These are phyloP conservation scores for Bombyx huttoni DNA, from an alignment of 2,888 invertebrate species.

Conservation along the genomic window DNA sequence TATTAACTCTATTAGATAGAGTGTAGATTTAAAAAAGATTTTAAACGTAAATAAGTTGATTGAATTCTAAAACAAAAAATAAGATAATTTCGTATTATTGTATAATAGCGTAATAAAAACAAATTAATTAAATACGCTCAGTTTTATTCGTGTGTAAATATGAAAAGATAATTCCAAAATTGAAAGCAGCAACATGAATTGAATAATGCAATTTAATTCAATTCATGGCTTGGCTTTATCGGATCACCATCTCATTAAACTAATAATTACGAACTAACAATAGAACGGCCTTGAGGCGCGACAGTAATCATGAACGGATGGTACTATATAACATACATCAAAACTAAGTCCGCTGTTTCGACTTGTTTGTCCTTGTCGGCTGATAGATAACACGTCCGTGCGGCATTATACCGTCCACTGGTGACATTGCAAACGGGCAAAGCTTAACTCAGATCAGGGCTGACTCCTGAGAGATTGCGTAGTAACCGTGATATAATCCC, in stretches of 20 bases:
- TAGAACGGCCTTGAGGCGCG: constrained; percentile 2
- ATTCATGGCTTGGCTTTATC: neutral
- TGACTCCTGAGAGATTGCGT: neutral
- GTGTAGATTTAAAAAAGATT: too few relatives aligned
- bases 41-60: too few relatives aligned
- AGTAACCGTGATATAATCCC: neutral
- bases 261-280: constrained; percentile 1
- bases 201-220: neutral
- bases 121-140: too few relatives aligned
- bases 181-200: neutral
- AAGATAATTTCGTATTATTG: too few relatives aligned
- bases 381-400: constrained; percentile 7
- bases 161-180: too few relatives aligned
- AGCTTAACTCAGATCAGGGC: neutral
- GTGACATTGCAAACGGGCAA: constrained; percentile 8
- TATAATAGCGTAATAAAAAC: too few relatives aligned
- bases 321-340: constrained; percentile 12
- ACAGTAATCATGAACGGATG: constrained; percentile 1
- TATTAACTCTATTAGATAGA: too few relatives aligned
- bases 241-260: neutral
- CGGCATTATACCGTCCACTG: constrained; percentile 7
- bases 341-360: constrained; percentile 14
- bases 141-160: too few relatives aligned
- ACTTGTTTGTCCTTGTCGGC: constrained; percentile 20
- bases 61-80: too few relatives aligned